Evolutionary conservation across 2,113 vertebrate species (phyloP).

Genomic region (Salminus brasiliensis): DNA sequence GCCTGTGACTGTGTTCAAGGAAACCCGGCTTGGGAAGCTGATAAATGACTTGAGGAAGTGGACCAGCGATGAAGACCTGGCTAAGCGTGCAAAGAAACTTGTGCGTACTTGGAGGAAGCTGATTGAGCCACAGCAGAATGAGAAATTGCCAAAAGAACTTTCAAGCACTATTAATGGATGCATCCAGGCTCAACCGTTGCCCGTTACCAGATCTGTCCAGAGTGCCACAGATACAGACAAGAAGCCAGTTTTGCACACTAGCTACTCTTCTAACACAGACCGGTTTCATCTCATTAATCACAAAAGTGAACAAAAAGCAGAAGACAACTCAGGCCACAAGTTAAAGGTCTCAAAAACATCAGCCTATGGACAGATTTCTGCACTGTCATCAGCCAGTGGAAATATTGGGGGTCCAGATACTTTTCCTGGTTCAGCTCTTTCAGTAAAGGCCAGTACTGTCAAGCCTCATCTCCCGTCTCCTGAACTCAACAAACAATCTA

Average conservation of each 20-base stretch:
- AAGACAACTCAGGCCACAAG: conserved; percentile 72
- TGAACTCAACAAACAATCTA: conserved; percentile 78
- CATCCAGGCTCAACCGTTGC: neutral
- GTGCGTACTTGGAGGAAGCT: conserved; percentile 92
- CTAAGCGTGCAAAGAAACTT: conserved; percentile 92
- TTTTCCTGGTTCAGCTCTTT: conserved; percentile 71
- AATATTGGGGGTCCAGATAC: conserved; percentile 80
- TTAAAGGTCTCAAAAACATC: conserved; percentile 78
- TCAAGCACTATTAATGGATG: conserved; percentile 70
- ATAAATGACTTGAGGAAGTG: conserved; percentile 96
- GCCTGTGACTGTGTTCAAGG: conserved; percentile 67
- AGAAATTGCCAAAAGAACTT: conserved; percentile 76
- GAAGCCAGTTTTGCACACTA: conserved; percentile 28
- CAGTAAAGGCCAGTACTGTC: conserved; percentile 84
- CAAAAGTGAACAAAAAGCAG: conserved; percentile 80
- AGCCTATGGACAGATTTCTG: conserved; percentile 80
- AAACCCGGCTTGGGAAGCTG: conserved; percentile 92
- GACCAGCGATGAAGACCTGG: conserved; percentile 91
- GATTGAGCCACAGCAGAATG: conserved; percentile 82
- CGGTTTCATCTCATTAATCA: conserved; percentile 41
- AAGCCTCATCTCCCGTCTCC: conserved; percentile 86
- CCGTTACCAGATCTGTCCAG: neutral
- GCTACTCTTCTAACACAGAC: conserved; percentile 78
- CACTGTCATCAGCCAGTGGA: conserved; percentile 78
- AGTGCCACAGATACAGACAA: conserved; percentile 10